Base-by-base conservation (phyloP, 2,888 invertebrate genomes). In the Agrochola lychnidis region DNA sequence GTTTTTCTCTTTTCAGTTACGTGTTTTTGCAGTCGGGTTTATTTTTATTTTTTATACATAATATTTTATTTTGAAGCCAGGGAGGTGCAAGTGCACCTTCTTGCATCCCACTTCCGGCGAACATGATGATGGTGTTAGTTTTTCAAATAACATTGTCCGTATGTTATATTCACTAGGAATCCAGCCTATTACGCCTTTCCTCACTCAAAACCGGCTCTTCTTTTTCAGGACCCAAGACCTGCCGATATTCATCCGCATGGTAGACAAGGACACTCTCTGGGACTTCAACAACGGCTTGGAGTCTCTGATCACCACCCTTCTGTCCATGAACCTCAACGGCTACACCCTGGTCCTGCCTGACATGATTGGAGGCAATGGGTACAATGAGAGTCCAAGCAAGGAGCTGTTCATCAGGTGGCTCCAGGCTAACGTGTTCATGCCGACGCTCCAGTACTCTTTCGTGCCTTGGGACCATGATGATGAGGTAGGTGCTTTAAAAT, bases 391-490 rank as follows among this genome's bases (percentile, higher is more conserved):
- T 0, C 96, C 97, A 0, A 96, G 96, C 79, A 97, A 97, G 87
- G 98, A 98, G 90, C 93, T 98, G 79, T 98, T 98, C 90, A 97
- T 98, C 48, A 96, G 98, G 69, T 99, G 98, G 98, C 94, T 98
- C 56, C 98, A 98, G 90, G 97, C 98, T 0, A 98, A 98, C 80
- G 97, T 97, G 2, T 98, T 98, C 90, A 98, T 99, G 97, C 98
- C 98, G 0, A 94, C 97, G 0, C 95, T 99, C 89, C 98, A 99
- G 94, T 98, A 98, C 91, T 98, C 98, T 1, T 97, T 98, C 86
- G 97, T 98, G 9, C 99, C 99, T 0, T 99, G 98, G 98, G 97
- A 98, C 78, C 98, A 97, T 92, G 98, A 98, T 89, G 91, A 96
- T 0, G 97, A 97, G 93, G 97, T 96, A 36, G 14, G 45, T 12